phyloP scores from a whole-genome alignment of 2,113 vertebrate species.

The Trachemys scripta region DNA sequence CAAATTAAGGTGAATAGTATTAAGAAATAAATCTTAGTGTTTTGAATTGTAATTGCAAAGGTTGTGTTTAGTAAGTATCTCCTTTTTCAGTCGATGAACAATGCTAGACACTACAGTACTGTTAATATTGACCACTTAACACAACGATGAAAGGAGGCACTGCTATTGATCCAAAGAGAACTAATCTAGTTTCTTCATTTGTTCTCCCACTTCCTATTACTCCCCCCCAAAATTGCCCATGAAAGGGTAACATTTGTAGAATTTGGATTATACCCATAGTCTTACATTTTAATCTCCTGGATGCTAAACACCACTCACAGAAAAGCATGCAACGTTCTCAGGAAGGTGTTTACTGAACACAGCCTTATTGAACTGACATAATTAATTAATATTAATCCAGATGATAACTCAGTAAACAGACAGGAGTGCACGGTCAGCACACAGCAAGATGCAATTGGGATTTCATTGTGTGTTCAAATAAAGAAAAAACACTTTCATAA shows the following conservation, averaged over 20 bases:
- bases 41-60: neutral
- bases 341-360: slow-evolving; percentile 59
- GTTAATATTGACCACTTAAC: neutral
- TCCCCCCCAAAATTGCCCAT: neutral
- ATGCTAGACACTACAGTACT: neutral
- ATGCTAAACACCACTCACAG: neutral
- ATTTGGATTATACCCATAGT: slow-evolving; percentile 1
- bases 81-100: neutral
- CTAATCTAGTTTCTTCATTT: neutral
- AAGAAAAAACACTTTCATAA: neutral
- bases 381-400: slow-evolving; percentile 65
- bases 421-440: slow-evolving; percentile 44
- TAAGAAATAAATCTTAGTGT: slow-evolving; percentile 35
- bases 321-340: accelerated
- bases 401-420: slow-evolving; percentile 54
- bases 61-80: neutral
- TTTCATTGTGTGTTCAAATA: neutral
- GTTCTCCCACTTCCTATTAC: neutral
- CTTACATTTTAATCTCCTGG: slow-evolving; percentile 44
- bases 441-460: slow-evolving; percentile 38
- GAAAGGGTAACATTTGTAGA: neutral
- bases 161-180: neutral
- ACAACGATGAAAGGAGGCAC: accelerated
- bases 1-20: slow-evolving; percentile 56
- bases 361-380: slow-evolving; percentile 13